Conservation (phyloP, 2,113 vertebrate species). For the Cricetomys ansorgei region DNA sequence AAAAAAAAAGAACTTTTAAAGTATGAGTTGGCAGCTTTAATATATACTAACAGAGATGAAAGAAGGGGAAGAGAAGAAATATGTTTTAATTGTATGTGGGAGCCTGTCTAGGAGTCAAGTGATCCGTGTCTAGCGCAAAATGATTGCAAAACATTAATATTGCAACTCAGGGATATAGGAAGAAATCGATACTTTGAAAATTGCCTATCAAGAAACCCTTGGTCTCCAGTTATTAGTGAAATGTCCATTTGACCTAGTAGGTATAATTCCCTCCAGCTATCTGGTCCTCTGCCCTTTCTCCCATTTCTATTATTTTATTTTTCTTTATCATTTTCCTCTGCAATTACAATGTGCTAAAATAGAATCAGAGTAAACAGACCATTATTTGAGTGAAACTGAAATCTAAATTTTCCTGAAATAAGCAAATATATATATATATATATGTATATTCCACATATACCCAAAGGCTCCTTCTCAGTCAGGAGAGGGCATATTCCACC, state of each 20-base stretch:
- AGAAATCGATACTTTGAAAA: conserved; percentile 25
- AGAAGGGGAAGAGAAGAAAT: neutral
- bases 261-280: neutral
- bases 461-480: conserved; percentile 90
- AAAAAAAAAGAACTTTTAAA: neutral
- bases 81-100: neutral
- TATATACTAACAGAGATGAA: neutral
- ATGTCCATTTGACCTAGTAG: neutral
- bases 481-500: conserved; percentile 74
- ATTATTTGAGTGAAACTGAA: conserved; percentile 87
- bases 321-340: conserved; percentile 87
- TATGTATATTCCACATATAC: conserved; percentile 89
- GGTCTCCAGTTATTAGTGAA: neutral
- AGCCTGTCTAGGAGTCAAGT: neutral
- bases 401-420: conserved; percentile 91
- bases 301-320: neutral
- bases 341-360: conserved; percentile 90
- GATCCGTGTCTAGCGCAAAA: neutral
- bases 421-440: too few species aligned
- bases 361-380: conserved; percentile 88
- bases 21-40: neutral
- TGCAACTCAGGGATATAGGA: neutral
- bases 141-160: neutral
- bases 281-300: neutral
- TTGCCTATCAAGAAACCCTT: neutral